Evolutionary conservation across 2,113 vertebrate genomes (phyloP).

Genomic region (Pseudorhombus dupliciocellatus): DNA sequence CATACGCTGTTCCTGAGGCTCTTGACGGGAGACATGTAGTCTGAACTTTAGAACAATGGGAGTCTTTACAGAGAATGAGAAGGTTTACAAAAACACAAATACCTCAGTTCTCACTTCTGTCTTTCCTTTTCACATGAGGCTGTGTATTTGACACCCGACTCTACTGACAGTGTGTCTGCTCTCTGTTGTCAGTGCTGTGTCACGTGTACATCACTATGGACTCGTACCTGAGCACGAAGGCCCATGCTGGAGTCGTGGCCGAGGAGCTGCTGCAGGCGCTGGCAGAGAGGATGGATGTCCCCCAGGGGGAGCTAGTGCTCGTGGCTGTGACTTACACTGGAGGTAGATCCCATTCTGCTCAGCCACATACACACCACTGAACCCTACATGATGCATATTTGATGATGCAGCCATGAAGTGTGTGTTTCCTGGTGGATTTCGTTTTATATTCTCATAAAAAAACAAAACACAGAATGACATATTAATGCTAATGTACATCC

Average conservation of each 20-base stretch:
- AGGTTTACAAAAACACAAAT: constrained; percentile 27
- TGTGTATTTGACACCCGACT: neutral
- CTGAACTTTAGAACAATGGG: constrained; percentile 55
- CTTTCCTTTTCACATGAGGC: neutral
- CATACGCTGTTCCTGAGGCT: constrained; percentile 43
- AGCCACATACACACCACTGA: neutral
- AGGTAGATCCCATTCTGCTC: constrained; percentile 78
- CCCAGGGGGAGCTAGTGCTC: constrained; percentile 86
- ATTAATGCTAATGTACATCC: neutral
- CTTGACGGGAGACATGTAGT: constrained; percentile 5
- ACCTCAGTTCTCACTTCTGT: constrained; percentile 25
- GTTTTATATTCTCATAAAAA: neutral
- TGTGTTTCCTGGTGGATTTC: neutral
- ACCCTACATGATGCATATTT: neutral
- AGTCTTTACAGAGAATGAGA: constrained; percentile 37
- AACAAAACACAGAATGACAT: neutral
- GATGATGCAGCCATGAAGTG: neutral
- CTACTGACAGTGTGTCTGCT: neutral
- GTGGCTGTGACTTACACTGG: constrained; percentile 87
- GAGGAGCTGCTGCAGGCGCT: constrained; percentile 89
- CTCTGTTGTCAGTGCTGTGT: constrained; percentile 86
- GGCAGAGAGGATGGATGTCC: constrained; percentile 89
- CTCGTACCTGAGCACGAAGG: constrained; percentile 92
- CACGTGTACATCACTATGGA: constrained; percentile 91
- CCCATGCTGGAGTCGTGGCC: constrained; percentile 80